Base-by-base conservation (phyloP, 1,140 invertebrate species). In the Drosophila lini region DNA sequence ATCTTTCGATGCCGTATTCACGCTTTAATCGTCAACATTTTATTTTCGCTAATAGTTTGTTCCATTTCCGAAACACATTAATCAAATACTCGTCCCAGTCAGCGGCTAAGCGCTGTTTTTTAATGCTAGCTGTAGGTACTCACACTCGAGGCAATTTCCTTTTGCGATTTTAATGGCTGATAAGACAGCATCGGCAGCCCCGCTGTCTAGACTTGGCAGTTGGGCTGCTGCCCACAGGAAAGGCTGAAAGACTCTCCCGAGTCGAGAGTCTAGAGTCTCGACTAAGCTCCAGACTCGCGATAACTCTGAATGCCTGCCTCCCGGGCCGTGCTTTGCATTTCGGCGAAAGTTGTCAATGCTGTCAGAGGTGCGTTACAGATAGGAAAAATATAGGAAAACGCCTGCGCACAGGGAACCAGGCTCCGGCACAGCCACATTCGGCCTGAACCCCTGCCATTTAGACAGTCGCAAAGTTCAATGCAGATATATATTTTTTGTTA, bases 51-150 rank as follows among this genome's bases (percentile, higher is more conserved):
- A 69, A 76, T 74, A 88, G 68, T 57, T 74, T 41, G 65, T 65
- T 82, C 63, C 48, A 83, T 80, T 88, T 88, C 83, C 83, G 69
- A 55, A 83, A 77, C 22, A 40, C 79, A 79, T 82, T 86, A 80
- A 80, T 86, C 78, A 64, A 47, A 56, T 22, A 45, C 57, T 48
- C 32, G 52, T 34, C 15, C 36, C 59, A 32, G 36, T 52, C 11
- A 40, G 41, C 44, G 45, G 42, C 57, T 47, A 22, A 47, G 56
- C 71, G 48, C 56, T 80, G 73, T 52, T 55, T 48, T 42, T 50
- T 62, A 31, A 22, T n/a, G 32, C 10, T 55, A 1, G 19, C 52
- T 56, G 2, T 63, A 57, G n/a, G 15, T 61, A 38, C 36, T 57
- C 52, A 52, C 47, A n/a, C 19, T 58, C 67, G 40, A 83, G 60